These are phyloP conservation scores for Limnothrissa miodon DNA, from an alignment of 2,113 vertebrate genomes.

Conservation along the genomic window DNA sequence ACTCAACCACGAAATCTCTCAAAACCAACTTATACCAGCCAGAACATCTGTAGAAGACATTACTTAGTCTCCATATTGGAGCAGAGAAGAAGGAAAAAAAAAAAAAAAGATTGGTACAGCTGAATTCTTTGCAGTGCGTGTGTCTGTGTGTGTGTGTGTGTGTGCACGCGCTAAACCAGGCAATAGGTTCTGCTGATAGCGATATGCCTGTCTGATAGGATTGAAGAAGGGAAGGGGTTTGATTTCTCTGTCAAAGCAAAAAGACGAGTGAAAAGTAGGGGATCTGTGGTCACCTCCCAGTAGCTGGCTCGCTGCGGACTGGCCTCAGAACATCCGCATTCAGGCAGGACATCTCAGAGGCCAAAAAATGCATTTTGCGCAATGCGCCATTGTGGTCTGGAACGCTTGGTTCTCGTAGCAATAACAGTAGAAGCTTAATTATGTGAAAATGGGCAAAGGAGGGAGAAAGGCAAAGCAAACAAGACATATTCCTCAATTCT, in stretches of 20 bases:
- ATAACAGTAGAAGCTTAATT: constrained; percentile 62
- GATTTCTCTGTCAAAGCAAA: background rate
- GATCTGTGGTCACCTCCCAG: background rate
- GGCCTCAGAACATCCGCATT: constrained; percentile 23
- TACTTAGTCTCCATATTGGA: constrained; percentile 76
- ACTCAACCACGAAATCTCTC: constrained; percentile 41
- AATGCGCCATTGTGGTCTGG: constrained; percentile 53
- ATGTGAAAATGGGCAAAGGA: background rate
- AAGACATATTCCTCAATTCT: constrained; percentile 28
- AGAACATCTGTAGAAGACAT: constrained; percentile 51
- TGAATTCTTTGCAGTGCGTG: constrained; percentile 48
- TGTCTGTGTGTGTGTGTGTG: background rate
- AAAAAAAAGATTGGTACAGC: background rate
- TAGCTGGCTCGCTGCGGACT: constrained; percentile 26
- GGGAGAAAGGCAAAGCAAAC: background rate
- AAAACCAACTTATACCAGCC: constrained; percentile 44
- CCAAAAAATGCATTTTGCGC: constrained; percentile 55
- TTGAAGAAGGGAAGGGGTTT: constrained; percentile 48
- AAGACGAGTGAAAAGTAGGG: background rate
- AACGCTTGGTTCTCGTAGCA: constrained; percentile 57
- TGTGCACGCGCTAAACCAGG: constrained; percentile 45
- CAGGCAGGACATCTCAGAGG: constrained; percentile 47
- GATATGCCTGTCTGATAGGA: constrained; percentile 43
- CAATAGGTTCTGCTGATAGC: constrained; percentile 59
- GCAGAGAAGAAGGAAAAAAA: constrained; percentile 33